phyloP scores from a whole-genome alignment of 1,140 invertebrate species.

The Procambarus clarkii region DNA sequence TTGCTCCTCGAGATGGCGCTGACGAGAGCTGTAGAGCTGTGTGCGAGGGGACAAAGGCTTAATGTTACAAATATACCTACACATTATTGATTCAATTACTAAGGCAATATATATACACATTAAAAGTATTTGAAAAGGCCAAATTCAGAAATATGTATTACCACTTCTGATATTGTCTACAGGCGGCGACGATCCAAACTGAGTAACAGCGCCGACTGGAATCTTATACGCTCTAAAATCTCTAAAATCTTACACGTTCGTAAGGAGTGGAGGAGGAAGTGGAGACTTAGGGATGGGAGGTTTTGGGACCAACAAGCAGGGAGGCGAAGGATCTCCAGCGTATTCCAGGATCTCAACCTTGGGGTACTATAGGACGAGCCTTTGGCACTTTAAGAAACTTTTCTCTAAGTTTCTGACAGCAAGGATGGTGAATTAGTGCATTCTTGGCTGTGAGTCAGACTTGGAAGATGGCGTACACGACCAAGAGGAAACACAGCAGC shows the following conservation, averaged over 20 bases:
- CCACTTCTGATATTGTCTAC: constrained; percentile 26
- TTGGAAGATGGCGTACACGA: constrained; percentile 27
- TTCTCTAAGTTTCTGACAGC: too few relatives aligned
- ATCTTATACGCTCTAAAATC: neutral
- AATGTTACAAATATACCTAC: neutral
- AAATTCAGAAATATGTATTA: neutral
- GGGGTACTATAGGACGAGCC: neutral
- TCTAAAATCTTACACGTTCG: constrained; percentile 26
- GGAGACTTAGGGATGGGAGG: neutral
- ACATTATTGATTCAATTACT: neutral
- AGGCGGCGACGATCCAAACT: constrained; percentile 33
- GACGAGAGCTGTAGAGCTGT: neutral
- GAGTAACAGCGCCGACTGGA: constrained; percentile 41
- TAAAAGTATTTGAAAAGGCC: neutral
- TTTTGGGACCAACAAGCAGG: neutral
- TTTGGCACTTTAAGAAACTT: neutral
- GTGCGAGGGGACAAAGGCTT: neutral
- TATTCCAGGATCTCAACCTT: constrained; percentile 23
- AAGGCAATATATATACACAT: neutral
- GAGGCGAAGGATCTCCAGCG: constrained; percentile 59
- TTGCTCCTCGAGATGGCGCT: neutral
- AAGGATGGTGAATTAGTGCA: neutral
- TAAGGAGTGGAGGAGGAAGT: neutral
- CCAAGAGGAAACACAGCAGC: constrained; percentile 34
- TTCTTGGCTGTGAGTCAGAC: neutral